Base-by-base conservation (phyloP, 2,888 invertebrate species). In the Lissonota sp. region DNA sequence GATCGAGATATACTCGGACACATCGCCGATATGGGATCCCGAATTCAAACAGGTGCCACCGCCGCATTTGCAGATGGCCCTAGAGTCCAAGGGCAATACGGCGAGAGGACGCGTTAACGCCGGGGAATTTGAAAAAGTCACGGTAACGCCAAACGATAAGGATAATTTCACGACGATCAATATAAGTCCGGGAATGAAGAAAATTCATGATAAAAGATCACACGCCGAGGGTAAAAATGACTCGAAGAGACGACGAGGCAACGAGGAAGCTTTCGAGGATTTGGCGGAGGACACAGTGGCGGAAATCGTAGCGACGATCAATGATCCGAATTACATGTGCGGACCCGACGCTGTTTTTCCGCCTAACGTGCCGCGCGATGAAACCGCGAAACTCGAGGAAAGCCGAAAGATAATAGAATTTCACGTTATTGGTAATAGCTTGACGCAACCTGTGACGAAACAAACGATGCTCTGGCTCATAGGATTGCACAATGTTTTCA, bases 381-480 rank as follows among this genome's bases (percentile, higher is more conserved):
- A 98, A 90, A 96, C 96, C 5, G 98, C 98, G 0, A 97, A 98
- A 90, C 93, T 96, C 44, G 98, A 99, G 90, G 99, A 99, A 91
- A 95, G 96, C 80, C 95, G 96, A 69, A 97, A 98, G 71, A 95
- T 97, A 72, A 99, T 99, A 14, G 97, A 98, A 90, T 98, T 99
- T 92, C 98, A 98, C 88, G 96, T 99, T 6, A 96, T 99, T 71
- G 97, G 98, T 4, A 99, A 99, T 93, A 97, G 98, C 2, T 93
- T 99, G 7, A 97, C 97, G 0, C 96, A 96, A 77, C 95, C 96
- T 0, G 98, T 98, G 5, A 95, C 96, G 67, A 97, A 97, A 88
- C 97, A 98, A 92, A 97, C 97, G 0, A 97, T 98, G 95, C 94
- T 98, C 6, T 99, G 98, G 98, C 94, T 98, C 5, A 96, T 98